Base-by-base conservation (phyloP, 2,888 invertebrate genomes). In the Phengaris alcon region DNA sequence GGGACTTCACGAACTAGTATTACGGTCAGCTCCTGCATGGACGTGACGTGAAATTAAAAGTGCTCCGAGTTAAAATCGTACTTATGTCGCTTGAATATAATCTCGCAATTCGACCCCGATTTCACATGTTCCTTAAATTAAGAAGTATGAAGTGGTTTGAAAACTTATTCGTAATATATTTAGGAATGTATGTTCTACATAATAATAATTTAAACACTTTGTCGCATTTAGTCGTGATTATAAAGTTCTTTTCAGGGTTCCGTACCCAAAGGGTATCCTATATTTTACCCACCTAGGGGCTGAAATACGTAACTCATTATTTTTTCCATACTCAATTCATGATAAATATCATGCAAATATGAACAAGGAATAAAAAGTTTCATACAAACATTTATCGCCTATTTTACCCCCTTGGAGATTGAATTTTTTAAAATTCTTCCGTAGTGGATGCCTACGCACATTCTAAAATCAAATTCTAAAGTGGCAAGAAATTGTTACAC, bases 11-110 rank as follows among this genome's bases (percentile, higher is more conserved):
- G 87, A 88, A 86, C 85, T 83, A 83, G 87, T 87, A 90, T 88
- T 89, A 89, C 85, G 86, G 85, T 83, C 87, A 87, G 90, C 88
- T 88, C 85, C 84, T 84, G 83, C 80, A 80, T 82, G 85, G 80
- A 90, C 91, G 90, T 92, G 90, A 89, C 84, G 80, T 81, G 91
- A 87, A 90, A 86, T 84, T 85, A 82, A 87, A 85, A 82, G 78
- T 22, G 72, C 70, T 74, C 77, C 74, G 76, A 73, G 76, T 79
- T 76, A 75, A 76, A 77, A 77, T 77, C 70, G 57, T 75, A 70
- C 55, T 76, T 74, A 68, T 76, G 77, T 75, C 76, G 75, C 75
- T 57, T 76, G 73, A 64, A 74, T 76, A 76, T 75, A 51, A 75
- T 70, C 57, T 75, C 69, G 55, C 22, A 10, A 52, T 64, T 13